Percentiles rank a stretch among this genome's conserved stretches.
phyloP scores from a whole-genome alignment of 2,113 vertebrate species.

The Dissostichus mawsoni region DNA sequence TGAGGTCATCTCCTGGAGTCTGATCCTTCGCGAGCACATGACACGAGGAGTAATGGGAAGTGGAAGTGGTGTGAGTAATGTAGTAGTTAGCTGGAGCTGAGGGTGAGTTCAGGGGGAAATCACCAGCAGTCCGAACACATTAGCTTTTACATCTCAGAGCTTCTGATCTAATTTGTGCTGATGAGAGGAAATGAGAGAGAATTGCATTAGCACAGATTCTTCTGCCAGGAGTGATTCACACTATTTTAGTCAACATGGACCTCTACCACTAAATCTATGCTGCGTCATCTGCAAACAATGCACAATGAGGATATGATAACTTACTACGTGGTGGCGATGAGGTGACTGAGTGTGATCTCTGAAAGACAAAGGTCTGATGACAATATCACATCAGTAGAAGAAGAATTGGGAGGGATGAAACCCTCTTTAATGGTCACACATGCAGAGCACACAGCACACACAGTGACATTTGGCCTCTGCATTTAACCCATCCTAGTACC shows the following conservation, averaged over 20 bases:
- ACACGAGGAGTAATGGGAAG: conserved; percentile 63
- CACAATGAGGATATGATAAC: conserved; percentile 5
- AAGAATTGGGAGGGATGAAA: too few species aligned
- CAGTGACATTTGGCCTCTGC: too few species aligned
- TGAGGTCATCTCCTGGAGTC: conserved; percentile 74
- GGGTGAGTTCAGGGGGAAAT: conserved; percentile 64
- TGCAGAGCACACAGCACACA: too few species aligned
- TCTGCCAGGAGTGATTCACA: conserved; percentile 56
- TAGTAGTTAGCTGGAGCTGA: conserved; percentile 53
- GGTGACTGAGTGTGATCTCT: conserved; percentile 10
- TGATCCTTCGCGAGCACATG: conserved; percentile 56
- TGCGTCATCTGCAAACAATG: conserved; percentile 34
- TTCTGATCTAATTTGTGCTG: conserved; percentile 76
- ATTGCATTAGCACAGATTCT: conserved; percentile 57
- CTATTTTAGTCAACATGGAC: conserved; percentile 46
- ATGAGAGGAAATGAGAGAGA: conserved; percentile 73
- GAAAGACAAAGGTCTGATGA: background rate
- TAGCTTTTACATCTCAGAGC: conserved; percentile 66
- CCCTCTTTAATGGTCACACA: too few species aligned
- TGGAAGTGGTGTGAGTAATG: conserved; percentile 71
- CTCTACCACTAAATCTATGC: conserved; percentile 32
- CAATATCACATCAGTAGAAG: background rate
- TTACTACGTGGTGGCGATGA: background rate
- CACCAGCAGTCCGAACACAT: conserved; percentile 65
- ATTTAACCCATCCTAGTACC: too few species aligned